Percentiles rank a stretch among this genome's conserved stretches.
Evolutionary conservation across 2,888 invertebrate species (phyloP).

Genomic region (Euphydryas editha): DNA sequence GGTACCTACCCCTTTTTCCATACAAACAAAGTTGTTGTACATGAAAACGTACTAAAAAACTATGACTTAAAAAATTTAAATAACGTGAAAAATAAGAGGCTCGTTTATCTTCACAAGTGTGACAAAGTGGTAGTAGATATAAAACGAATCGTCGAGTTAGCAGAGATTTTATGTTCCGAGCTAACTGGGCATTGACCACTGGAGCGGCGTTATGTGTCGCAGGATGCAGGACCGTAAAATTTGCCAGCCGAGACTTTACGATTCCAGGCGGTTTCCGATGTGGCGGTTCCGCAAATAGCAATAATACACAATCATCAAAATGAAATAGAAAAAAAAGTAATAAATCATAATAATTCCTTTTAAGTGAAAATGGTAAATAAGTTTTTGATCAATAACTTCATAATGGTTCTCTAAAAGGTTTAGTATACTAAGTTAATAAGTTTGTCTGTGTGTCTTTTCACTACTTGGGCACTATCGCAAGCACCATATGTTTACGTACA

Average conservation of each 20-base stretch:
- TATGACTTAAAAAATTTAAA: no score
- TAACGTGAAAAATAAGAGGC: neutral
- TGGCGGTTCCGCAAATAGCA: slow-evolving; percentile 30
- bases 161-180: neutral
- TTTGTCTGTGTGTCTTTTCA: no score
- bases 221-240: slow-evolving; percentile 29
- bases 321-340: neutral
- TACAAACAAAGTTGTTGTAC: no score
- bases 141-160: slow-evolving; percentile 8
- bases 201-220: slow-evolving; percentile 16
- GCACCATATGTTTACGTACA: no score
- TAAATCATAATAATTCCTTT: neutral
- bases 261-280: slow-evolving; percentile 16
- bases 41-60: no score
- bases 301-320: slow-evolving; percentile 11
- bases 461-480: no score
- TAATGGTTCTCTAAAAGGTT: no score
- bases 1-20: no score
- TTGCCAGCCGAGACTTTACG: slow-evolving; percentile 22
- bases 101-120: neutral
- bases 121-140: neutral
- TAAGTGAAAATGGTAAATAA: no score
- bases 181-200: slow-evolving; percentile 11
- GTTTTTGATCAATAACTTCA: no score
- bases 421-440: no score